Percentiles rank a stretch among this genome's conserved stretches.
These are phyloP conservation scores for Chironex yamaguchii DNA, from an alignment of 30 jellyfish, hydroid and myxozoan genomes.

Conservation along the genomic window DNA sequence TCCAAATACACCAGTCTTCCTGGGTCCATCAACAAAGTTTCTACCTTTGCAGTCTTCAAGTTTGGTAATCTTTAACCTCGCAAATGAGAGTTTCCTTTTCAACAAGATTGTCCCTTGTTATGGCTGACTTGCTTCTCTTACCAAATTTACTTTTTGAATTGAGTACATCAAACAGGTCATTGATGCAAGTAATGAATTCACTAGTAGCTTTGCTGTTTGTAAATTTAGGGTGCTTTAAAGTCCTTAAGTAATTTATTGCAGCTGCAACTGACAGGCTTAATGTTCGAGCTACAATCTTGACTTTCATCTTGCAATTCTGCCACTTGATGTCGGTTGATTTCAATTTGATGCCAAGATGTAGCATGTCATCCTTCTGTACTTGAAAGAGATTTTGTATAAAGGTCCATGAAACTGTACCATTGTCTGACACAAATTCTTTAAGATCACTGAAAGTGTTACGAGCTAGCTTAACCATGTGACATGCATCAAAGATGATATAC, in stretches of 20 bases:
- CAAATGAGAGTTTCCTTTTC: background rate
- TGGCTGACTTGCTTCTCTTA: slow-evolving; percentile 23
- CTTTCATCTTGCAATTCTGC: slow-evolving; percentile 8
- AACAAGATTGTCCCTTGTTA: slow-evolving; percentile 14
- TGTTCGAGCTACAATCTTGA: too few species aligned
- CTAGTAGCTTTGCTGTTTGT: slow-evolving; percentile 14
- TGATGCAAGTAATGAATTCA: slow-evolving; percentile 12
- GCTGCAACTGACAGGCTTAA: slow-evolving; percentile 37
- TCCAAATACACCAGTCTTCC: background rate
- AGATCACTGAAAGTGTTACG: slow-evolving; percentile 43
- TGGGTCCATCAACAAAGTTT: background rate
- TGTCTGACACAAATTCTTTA: too few species aligned
- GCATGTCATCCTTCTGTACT: slow-evolving; percentile 21
- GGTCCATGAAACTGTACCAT: slow-evolving; percentile 15
- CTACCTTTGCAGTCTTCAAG: background rate
- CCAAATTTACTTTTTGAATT: slow-evolving; percentile 49
- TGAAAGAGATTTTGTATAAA: background rate
- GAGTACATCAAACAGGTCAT: slow-evolving; percentile 30
- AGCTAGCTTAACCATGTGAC: slow-evolving; percentile 58
- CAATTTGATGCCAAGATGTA: slow-evolving; percentile 38
- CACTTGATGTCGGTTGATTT: slow-evolving; percentile 24
- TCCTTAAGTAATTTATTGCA: slow-evolving; percentile 8
- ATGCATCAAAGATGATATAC: slow-evolving; percentile 28
- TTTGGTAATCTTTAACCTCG: background rate
- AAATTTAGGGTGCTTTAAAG: slow-evolving; percentile 3